Percentiles rank a stretch among this genome's conserved stretches.
Conservation (phyloP, 2,113 vertebrate species). For the Glareola pratincola region DNA sequence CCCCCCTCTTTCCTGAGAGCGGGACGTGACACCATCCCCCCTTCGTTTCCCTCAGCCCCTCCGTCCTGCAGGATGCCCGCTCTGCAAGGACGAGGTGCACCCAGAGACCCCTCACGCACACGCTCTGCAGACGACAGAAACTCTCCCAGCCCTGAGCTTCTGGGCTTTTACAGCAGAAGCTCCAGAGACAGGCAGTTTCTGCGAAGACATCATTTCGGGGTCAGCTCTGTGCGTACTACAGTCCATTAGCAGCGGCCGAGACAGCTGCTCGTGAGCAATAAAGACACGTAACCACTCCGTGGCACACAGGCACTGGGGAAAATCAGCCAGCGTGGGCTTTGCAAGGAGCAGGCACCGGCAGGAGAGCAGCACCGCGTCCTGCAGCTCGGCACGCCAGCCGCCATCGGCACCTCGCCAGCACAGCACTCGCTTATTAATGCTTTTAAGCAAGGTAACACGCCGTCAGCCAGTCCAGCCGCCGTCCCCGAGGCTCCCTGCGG, state of each 20-base stretch:
- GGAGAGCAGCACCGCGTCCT: neutral
- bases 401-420: fast-evolving
- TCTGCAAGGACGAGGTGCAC: neutral
- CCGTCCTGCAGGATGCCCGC: neutral
- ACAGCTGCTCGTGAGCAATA: neutral
- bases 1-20: no score
- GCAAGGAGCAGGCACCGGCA: neutral
- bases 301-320: neutral
- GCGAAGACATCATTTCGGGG: neutral
- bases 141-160: neutral
- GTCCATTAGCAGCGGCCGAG: neutral
- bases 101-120: neutral
- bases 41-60: neutral
- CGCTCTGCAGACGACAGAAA: neutral
- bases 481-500: neutral
- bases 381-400: fast-evolving
- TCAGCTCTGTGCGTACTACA: neutral
- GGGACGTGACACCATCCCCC: no score
- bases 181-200: neutral
- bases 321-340: neutral
- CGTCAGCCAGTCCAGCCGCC: fast-evolving
- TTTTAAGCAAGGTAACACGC: neutral
- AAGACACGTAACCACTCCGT: neutral
- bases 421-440: neutral
- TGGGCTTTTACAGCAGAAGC: neutral